Base-by-base conservation (phyloP, 92 coral and sea anemone genomes). In the Scolanthus callimorphus region DNA sequence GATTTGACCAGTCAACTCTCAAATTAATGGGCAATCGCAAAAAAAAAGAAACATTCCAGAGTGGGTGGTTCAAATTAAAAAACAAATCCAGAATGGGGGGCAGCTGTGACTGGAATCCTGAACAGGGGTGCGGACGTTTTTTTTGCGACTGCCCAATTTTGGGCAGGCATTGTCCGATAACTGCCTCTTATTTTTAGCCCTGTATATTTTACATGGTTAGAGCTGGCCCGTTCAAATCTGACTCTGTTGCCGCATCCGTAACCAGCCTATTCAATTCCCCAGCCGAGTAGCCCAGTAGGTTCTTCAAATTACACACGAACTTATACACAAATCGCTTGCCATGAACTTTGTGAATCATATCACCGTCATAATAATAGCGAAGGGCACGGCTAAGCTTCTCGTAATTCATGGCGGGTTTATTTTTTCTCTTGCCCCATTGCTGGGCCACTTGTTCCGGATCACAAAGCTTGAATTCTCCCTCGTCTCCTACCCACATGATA, bases 321-420 rank as follows among this genome's bases (percentile, higher is more conserved):
- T 82, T 88, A 71, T 91, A 91, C 11, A 91, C 97, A 49, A 87
- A 91, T 25, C 97, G 57, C 63, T 91, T 91, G 17, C 97, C 97
- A 55, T 87, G 96, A 11, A 91, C 97, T 70, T 91, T 91, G 56
- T 89, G 90, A 28, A 91, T 80, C 47, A 91, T 85, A 27, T 56
- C 75, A 70, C 88, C 88, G 55, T 86, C 97, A 70, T 91, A 91
- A 63, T 91, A 91, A 73, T 91, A 91, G 21, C 97, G 79, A 20
- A 91, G 77, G 10, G 96, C 97, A 62, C 97, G 96, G 71, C 97
- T 91, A 0, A 91, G 74, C 51, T 91, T 91, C 63, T 91, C 97
- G 11, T 91, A 91, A 51, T 91, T 91, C 97, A 91, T 91, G 19
- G 83, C 83, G 0, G 97, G 97, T 65, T 91, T 91, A 55, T 91